Conservation (phyloP, 2,888 invertebrate genomes). For the Drosophila infuscata region DNA sequence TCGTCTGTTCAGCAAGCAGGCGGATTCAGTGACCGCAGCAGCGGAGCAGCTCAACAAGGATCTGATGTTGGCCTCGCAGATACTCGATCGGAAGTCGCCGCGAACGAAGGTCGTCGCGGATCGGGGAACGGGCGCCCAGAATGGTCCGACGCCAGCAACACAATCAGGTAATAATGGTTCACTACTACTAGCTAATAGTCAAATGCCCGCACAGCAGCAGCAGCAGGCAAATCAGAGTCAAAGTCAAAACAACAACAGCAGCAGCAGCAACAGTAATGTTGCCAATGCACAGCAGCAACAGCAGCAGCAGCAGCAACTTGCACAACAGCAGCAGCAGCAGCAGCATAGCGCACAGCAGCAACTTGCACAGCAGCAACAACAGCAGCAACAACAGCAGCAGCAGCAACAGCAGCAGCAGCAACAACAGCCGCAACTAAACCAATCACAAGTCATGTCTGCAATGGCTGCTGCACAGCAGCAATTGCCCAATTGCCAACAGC, state of each 20-base stretch:
- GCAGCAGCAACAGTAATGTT: slow-evolving; percentile 62
- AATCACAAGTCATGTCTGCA: slow-evolving; percentile 65
- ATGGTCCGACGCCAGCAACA: slow-evolving; percentile 81
- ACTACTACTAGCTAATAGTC: slow-evolving; percentile 84
- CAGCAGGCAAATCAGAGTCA: slow-evolving; percentile 52
- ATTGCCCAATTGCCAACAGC: slow-evolving; percentile 76
- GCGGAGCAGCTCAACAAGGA: slow-evolving; percentile 95
- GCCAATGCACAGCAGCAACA: slow-evolving; percentile 84
- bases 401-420: slow-evolving; percentile 68
- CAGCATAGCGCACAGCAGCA: slow-evolving; percentile 85
- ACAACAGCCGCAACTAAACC: slow-evolving; percentile 65
- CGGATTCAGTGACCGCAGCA: slow-evolving; percentile 91
- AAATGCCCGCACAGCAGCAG: slow-evolving; percentile 72
- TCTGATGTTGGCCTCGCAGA: slow-evolving; percentile 91
- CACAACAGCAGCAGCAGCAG: slow-evolving; percentile 64
- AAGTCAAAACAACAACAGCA: slow-evolving; percentile 83
- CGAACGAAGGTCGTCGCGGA: slow-evolving; percentile 86
- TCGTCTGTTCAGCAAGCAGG: slow-evolving; percentile 90
- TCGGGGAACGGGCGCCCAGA: slow-evolving; percentile 74
- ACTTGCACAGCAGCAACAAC: slow-evolving; percentile 78
- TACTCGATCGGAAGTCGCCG: slow-evolving; percentile 94
- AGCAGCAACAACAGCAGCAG: slow-evolving; percentile 59
- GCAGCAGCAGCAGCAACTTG: slow-evolving; percentile 71
- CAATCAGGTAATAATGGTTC: slow-evolving; percentile 85
- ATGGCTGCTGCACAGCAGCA: slow-evolving; percentile 67